These are phyloP conservation scores for Cheilosia variabilis DNA, from an alignment of 2,888 invertebrate species.

Conservation along the genomic window DNA sequence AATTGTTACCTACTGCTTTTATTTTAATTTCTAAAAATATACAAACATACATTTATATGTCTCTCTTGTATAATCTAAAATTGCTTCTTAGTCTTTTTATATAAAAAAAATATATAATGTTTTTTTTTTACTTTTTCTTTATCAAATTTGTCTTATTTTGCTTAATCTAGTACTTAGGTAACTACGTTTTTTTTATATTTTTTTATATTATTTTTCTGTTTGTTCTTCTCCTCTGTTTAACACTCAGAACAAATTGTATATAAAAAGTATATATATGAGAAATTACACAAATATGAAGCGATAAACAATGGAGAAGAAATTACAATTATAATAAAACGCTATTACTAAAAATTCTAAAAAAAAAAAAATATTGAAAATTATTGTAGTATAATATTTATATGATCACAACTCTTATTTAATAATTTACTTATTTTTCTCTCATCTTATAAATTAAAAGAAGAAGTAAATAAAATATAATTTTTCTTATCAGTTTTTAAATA, in stretches of 20 bases:
- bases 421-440: conserved; percentile 66
- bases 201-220: conserved; percentile 5
- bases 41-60: conserved; percentile 52
- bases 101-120: conserved; percentile 56
- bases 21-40: conserved; percentile 52
- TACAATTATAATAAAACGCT: conserved; percentile 43
- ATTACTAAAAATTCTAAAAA: conserved; percentile 71
- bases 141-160: conserved; percentile 46
- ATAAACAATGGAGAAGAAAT: conserved; percentile 36
- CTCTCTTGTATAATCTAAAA: conserved; percentile 57
- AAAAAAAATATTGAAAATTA: conserved; percentile 67
- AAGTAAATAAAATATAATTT: conserved; percentile 7
- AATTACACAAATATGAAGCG: conserved; percentile 26
- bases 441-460: conserved; percentile 38
- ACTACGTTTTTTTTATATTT: neutral
- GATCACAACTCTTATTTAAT: conserved; percentile 83
- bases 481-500: conserved; percentile 7
- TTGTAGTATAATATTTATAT: conserved; percentile 82
- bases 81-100: conserved; percentile 75
- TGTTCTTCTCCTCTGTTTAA: conserved; percentile 28
- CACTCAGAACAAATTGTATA: conserved; percentile 41
- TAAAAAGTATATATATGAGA: conserved; percentile 54
- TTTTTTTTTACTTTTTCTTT: conserved; percentile 1
- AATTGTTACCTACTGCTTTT: conserved; percentile 23
- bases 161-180: conserved; percentile 24